Evolutionary conservation across 2,113 vertebrate genomes (phyloP).

Genomic region (Vulpes ferrilata): DNA sequence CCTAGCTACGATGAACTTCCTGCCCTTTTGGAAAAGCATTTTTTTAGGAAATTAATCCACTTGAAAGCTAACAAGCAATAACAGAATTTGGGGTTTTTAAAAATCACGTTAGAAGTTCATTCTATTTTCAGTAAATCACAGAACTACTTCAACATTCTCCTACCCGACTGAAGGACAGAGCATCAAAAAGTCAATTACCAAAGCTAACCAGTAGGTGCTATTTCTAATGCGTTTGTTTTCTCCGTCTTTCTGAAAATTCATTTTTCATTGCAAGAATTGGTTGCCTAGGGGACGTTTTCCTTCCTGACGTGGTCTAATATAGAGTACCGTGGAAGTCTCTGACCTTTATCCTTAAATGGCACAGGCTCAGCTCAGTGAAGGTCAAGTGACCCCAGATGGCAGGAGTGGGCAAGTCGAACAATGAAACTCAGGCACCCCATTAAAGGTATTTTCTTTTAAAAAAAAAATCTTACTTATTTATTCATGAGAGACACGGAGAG

Average conservation of each 20-base stretch:
- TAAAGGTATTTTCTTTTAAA: background rate
- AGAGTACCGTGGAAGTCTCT: background rate
- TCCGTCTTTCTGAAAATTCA: conserved; percentile 22
- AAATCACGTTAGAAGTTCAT: conserved; percentile 54
- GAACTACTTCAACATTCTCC: conserved; percentile 48
- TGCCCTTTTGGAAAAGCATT: conserved; percentile 38
- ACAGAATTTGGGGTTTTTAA: background rate
- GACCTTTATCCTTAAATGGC: conserved; percentile 46
- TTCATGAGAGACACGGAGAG: too few species aligned
- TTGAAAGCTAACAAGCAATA: conserved; percentile 52
- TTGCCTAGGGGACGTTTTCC: conserved; percentile 21
- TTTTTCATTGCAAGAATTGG: conserved; percentile 55
- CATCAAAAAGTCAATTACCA: conserved; percentile 27
- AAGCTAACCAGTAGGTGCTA: conserved; percentile 14
- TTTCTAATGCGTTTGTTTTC: background rate
- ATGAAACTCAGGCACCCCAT: background rate
- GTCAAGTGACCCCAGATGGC: background rate
- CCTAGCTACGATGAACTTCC: conserved; percentile 26
- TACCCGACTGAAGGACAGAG: conserved; percentile 25
- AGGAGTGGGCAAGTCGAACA: background rate
- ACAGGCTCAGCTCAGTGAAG: conserved; percentile 31
- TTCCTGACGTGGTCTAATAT: conserved; percentile 13
- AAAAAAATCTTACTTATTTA: too few species aligned
- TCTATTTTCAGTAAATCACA: conserved; percentile 52
- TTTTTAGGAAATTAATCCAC: conserved; percentile 31